Conservation (phyloP, 2,888 invertebrate species). For the Cephus spinipes region DNA sequence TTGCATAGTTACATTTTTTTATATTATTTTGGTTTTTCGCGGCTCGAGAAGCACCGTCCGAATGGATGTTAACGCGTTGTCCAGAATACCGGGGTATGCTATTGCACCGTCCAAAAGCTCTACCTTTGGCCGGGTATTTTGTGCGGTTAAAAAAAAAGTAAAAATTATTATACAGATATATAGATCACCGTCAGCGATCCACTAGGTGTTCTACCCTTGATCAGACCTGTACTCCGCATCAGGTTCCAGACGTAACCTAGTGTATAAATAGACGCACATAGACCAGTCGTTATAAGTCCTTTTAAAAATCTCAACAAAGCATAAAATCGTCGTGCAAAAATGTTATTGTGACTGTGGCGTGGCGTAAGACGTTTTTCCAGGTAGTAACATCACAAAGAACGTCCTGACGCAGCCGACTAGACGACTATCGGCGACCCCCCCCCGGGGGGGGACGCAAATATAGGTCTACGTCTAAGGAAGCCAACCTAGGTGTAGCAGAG, state of each 20-base stretch:
- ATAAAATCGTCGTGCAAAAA: background rate
- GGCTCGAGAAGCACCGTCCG: background rate
- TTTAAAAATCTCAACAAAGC: background rate
- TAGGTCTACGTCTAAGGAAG: background rate
- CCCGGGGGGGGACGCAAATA: background rate
- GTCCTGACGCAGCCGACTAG: background rate
- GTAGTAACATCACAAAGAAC: background rate
- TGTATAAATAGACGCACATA: background rate
- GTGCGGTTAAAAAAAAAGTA: background rate
- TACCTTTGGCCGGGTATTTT: background rate
- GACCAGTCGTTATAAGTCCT: background rate
- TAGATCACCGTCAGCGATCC: background rate
- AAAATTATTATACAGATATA: background rate
- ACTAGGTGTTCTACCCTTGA: background rate
- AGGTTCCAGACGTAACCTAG: background rate
- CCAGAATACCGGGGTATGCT: background rate
- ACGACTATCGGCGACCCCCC: background rate
- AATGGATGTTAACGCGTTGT: background rate
- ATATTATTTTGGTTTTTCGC: background rate
- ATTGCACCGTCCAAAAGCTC: background rate
- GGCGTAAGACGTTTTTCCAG: background rate
- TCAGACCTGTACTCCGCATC: background rate
- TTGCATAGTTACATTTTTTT: background rate
- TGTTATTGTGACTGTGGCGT: background rate
- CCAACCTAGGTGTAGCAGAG: conserved; percentile 22